Percentiles rank a stretch among this genome's conserved stretches.
Evolutionary conservation across 2,797 vertebrate species (phyloP).

Genomic region (Chaenodraco wilsoni): DNA sequence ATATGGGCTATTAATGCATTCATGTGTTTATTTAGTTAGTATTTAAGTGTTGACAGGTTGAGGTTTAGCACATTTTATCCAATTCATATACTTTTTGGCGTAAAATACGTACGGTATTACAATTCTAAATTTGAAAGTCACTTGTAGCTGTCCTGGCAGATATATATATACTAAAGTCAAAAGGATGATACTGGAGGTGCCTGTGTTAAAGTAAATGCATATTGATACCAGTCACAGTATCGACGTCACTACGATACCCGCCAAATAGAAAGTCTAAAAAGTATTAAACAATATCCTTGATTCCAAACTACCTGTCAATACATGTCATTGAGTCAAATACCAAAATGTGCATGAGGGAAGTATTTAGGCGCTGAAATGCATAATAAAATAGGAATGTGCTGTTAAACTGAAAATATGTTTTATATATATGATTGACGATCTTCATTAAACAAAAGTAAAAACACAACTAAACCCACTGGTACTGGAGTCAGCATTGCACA

Average conservation of each 20-base stretch:
- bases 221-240: no score
- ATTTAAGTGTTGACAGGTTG: background rate
- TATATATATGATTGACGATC: slow-evolving; percentile 16
- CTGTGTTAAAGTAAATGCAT: no score
- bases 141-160: background rate
- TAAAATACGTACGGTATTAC: no score
- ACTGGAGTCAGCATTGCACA: slow-evolving; percentile 25
- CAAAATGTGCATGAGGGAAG: background rate
- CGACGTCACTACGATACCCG: no score
- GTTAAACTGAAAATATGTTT: background rate
- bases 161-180: background rate
- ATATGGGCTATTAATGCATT: background rate
- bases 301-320: no score
- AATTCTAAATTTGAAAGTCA: background rate
- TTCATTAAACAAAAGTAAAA: slow-evolving; percentile 22
- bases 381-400: background rate
- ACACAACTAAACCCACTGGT: slow-evolving; percentile 10
- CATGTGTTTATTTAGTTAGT: background rate
- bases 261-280: no score
- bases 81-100: background rate
- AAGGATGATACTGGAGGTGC: background rate
- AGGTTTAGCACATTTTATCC: background rate
- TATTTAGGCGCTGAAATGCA: background rate
- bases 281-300: no score
- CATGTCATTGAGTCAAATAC: background rate